These are phyloP conservation scores for Diplosoma virens DNA, from an alignment of 23 tunicate genomes.

Conservation along the genomic window DNA sequence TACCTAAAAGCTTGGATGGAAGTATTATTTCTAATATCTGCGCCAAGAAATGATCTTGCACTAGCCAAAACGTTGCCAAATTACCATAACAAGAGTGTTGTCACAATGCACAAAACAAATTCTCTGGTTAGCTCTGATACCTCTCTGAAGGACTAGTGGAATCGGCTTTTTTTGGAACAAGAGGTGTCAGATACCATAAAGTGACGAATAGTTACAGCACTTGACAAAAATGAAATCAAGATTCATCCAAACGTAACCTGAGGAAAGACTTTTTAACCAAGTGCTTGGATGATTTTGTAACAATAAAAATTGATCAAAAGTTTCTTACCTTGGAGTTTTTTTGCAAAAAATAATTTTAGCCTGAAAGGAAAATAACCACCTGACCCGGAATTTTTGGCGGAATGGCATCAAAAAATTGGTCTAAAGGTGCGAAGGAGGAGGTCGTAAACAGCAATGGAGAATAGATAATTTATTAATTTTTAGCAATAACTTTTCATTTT, in stretches of 20 bases:
- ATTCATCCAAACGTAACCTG: neutral
- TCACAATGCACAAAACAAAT: neutral
- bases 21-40: conserved; percentile 4
- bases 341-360: no score
- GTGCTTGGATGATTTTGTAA: neutral
- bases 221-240: neutral
- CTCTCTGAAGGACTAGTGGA: neutral
- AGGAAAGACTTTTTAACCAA: neutral
- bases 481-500: no score
- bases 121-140: neutral
- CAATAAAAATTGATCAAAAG: neutral
- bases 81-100: conserved; percentile 15
- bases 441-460: no score
- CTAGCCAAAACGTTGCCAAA: conserved; percentile 5
- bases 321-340: no score
- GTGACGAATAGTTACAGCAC: neutral
- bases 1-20: conserved; percentile 18
- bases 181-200: neutral
- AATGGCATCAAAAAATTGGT: no score
- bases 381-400: no score
- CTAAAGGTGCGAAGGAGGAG: no score
- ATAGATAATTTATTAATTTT: no score
- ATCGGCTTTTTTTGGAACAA: neutral
- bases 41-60: conserved; percentile 10
- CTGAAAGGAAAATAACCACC: no score